Percentiles rank a stretch among this genome's conserved stretches.
These are phyloP conservation scores for Branchipolynoe longqiensis DNA, from an alignment of 2,888 invertebrate species.

Conservation along the genomic window DNA sequence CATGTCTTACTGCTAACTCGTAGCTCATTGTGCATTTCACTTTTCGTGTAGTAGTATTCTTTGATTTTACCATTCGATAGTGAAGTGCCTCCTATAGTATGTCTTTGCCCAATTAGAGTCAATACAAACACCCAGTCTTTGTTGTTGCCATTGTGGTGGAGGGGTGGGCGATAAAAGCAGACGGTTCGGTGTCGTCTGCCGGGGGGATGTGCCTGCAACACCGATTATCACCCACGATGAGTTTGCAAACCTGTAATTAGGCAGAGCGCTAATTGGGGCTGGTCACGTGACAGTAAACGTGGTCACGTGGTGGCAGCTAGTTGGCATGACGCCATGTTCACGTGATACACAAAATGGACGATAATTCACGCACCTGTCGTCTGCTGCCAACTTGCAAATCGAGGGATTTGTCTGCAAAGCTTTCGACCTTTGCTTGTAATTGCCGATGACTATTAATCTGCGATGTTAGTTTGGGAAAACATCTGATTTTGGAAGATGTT, in stretches of 20 bases:
- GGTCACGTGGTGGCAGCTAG: not conserved
- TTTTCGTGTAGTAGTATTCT: no score
- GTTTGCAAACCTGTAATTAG: conserved; percentile 45
- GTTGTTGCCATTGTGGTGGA: not conserved
- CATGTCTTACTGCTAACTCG: no score
- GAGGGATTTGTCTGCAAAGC: no score
- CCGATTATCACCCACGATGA: conserved; percentile 21
- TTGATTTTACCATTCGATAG: no score
- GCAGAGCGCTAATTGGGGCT: not conserved
- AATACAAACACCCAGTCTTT: not conserved
- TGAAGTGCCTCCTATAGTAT: no score
- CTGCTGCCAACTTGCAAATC: no score
- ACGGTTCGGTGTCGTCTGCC: conserved; percentile 2
- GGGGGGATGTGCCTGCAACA: not conserved
- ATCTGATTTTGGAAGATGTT: no score
- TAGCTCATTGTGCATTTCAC: no score
- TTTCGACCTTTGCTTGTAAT: no score
- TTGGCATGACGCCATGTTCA: not conserved
- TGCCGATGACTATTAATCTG: no score
- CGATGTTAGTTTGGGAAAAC: no score
- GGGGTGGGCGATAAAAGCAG: conserved; percentile 2
- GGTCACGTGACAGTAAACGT: conserved; percentile 38
- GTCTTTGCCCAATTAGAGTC: no score
- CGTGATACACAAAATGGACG: conserved; percentile 27
- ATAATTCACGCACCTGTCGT: conserved; percentile 16